Evolutionary conservation across 1,140 invertebrate species (phyloP), one percentile per base, ranked within the genome.

Genomic region (Acromyrmex echinatior): DNA sequence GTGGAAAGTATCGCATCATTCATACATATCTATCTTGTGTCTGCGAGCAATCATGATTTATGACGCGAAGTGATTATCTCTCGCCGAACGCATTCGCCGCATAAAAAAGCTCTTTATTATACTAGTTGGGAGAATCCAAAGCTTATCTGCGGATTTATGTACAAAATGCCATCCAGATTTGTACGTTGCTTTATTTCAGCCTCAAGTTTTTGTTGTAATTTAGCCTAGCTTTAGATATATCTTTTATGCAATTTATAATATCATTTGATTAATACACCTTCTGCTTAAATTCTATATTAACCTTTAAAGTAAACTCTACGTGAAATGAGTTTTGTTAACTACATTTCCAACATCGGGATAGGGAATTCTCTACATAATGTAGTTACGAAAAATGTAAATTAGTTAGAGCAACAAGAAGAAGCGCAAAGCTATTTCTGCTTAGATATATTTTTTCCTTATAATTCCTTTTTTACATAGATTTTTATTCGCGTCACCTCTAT

Each of bases 1-100:
- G 18, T 28, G 49, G 58, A 81, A 62, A 89, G 79, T 79, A 86
- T 58, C 53, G 35, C 49, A 56, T 77, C 51, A 56, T 62, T 84
- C 80, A 51, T 21, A 7, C 53, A 28, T 62, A 51, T 76, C 45
- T 84, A 49, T 62, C 58, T 74, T 58, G 21, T 21, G 35, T 73
- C 56, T 10, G 68, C n/a, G 70, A 5, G 9, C 68, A 62, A 74
- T 74, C 56, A 28, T 62, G 80, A 84, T 84, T 84, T 84, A 84
- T 28, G 51, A 14, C 3, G 35, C 25, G 25, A 86, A 49, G 3
- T 51, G 60, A 70, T 45, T 60, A 76, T 51, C 68, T 65, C 12
- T 21, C n/a, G 14, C 31, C 49, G 31, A 51, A 79, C 12, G 60
- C 25, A 45, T 77, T 70, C n/a, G 12, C 16, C 25, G 35, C 58